Conservation (phyloP, 2,113 vertebrate species). For the Upupa epops region DNA sequence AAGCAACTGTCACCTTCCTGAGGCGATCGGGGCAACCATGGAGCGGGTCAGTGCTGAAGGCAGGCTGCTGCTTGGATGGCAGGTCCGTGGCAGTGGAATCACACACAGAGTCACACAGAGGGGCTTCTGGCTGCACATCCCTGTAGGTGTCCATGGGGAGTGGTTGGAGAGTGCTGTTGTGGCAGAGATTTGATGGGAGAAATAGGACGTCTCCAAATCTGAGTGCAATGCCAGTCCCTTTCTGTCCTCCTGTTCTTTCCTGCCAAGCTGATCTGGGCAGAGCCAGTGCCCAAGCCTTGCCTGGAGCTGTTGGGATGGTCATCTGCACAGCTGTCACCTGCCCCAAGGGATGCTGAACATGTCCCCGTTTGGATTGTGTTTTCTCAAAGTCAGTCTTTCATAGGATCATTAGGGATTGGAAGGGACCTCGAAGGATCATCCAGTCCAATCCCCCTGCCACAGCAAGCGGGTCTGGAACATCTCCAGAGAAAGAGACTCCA, state of each 20-base stretch:
- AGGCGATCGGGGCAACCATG: slow-evolving; percentile 43
- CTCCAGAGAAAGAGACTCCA: too few species aligned
- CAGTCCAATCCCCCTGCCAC: too few species aligned
- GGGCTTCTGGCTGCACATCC: slow-evolving; percentile 30
- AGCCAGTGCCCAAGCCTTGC: neutral
- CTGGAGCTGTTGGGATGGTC: neutral
- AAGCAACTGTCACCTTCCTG: slow-evolving; percentile 38
- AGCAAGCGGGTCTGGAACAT: too few species aligned
- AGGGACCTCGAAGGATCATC: too few species aligned
- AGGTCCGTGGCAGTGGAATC: neutral
- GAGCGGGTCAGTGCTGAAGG: slow-evolving; percentile 41
- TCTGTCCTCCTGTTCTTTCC: neutral
- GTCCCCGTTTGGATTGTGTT: neutral
- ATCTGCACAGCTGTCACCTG: neutral
- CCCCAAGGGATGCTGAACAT: neutral
- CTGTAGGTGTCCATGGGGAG: neutral
- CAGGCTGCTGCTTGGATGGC: slow-evolving; percentile 3
- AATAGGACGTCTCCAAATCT: neutral
- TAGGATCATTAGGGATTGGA: too few species aligned
- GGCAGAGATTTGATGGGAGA: neutral
- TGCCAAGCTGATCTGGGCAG: neutral
- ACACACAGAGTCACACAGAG: too few species aligned
- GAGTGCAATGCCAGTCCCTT: neutral
- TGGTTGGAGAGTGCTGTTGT: neutral
- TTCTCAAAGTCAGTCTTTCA: neutral